phyloP scores from a whole-genome alignment of 2,888 invertebrate species.

The Thumatha senex region DNA sequence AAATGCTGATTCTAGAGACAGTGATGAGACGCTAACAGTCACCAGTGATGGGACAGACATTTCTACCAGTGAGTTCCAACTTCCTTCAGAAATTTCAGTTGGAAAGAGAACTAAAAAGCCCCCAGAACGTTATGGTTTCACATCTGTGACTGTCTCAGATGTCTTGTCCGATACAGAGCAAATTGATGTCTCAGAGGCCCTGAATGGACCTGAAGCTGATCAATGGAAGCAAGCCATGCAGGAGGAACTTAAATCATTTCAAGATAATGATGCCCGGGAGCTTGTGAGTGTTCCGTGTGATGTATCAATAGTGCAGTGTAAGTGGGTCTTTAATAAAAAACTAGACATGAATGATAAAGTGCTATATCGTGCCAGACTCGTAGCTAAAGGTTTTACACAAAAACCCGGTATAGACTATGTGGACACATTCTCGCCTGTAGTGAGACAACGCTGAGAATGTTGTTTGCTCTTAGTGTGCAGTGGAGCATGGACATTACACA shows the following conservation, averaged over 20 bases:
- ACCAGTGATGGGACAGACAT: slow-evolving; percentile 2
- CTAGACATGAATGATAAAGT: no score
- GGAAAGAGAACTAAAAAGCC: no score
- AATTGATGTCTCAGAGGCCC: slow-evolving; percentile 5
- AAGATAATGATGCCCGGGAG: slow-evolving; percentile 2
- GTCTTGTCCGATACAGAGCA: slow-evolving; percentile 1
- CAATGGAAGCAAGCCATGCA: slow-evolving; percentile 12
- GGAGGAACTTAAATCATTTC: slow-evolving; percentile 15
- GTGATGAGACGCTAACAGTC: slow-evolving; percentile 1
- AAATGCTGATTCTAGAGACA: slow-evolving; percentile 2
- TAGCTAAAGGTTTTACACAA: no score
- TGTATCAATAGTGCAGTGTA: no score
- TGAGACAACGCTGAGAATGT: slow-evolving; percentile 12
- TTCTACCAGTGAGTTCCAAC: no score
- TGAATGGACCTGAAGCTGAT: slow-evolving; percentile 12
- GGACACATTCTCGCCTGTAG: no score
- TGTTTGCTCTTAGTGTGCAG: no score
- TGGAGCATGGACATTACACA: no score
- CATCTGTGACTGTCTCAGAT: neutral
- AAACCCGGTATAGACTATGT: no score
- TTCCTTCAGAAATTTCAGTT: no score
- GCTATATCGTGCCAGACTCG: no score
- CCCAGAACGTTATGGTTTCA: slow-evolving; percentile 1
- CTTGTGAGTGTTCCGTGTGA: neutral
- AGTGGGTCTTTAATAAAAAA: no score